Evolutionary conservation across 2,888 invertebrate species (phyloP).

Genomic region (Harpalus rubripes): DNA sequence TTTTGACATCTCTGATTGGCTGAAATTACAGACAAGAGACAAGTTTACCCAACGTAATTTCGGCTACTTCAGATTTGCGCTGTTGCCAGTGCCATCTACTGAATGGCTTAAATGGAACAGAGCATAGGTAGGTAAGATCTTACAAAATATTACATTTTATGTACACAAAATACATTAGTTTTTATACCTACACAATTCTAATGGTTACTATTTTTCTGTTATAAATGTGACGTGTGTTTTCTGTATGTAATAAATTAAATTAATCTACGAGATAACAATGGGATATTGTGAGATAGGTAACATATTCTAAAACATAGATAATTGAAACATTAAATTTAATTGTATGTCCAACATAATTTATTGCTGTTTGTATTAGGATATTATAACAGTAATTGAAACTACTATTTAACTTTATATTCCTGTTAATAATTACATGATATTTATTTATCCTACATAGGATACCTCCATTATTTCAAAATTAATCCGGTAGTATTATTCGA

Average conservation of each 20-base stretch:
- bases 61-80: no score
- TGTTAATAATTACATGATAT: constrained; percentile 17
- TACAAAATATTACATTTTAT: no score
- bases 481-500: not conserved
- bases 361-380: constrained; percentile 10
- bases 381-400: constrained; percentile 9
- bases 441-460: not conserved
- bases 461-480: not conserved
- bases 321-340: constrained; percentile 30
- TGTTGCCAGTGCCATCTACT: no score
- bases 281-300: not conserved
- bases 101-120: no score
- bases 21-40: no score
- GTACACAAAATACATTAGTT: no score
- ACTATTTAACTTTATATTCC: constrained; percentile 19
- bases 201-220: not conserved
- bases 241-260: not conserved
- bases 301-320: constrained; percentile 19
- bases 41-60: no score
- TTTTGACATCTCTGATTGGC: no score
- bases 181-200: not conserved
- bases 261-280: not conserved
- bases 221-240: not conserved
- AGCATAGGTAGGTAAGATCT: no score
- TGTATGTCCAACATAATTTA: constrained; percentile 4